A percentile compares a stretch with the other conserved stretches of the same genome.
Evolutionary conservation across 2,797 vertebrate species (phyloP).

Genomic region (Sebastes jordani): DNA sequence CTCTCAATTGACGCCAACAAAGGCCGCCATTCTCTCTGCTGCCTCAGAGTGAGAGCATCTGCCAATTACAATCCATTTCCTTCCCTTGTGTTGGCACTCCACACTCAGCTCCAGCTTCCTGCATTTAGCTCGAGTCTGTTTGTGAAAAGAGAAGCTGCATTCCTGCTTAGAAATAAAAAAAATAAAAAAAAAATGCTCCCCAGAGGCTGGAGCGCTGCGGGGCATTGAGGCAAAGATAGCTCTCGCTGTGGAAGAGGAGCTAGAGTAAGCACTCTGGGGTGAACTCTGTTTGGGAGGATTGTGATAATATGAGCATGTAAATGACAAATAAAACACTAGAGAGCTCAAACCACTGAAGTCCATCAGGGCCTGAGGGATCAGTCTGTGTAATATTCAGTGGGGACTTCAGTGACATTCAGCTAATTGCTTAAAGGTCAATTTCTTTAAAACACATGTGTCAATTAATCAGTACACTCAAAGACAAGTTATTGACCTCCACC

Average conservation of each 20-base stretch:
- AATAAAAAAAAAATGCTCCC: not conserved
- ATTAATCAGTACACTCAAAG: not conserved
- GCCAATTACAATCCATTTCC: constrained; percentile 41
- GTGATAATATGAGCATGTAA: not conserved
- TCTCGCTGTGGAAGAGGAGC: not conserved
- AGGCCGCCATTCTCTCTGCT: not conserved
- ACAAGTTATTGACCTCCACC: not conserved
- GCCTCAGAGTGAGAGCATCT: not conserved
- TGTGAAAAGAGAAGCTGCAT: constrained; percentile 16
- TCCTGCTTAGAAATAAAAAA: constrained; percentile 4
- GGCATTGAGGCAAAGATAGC: constrained; percentile 6
- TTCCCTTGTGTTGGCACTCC: not conserved
- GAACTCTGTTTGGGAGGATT: not conserved
- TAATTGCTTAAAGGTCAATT: constrained; percentile 4
- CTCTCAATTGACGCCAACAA: not conserved
- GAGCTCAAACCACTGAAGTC: not conserved
- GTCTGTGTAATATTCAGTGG: not conserved
- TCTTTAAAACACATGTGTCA: constrained; percentile 4
- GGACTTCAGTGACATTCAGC: not conserved
- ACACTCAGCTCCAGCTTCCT: constrained; percentile 16
- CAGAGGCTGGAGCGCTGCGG: not conserved
- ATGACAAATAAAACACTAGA: not conserved
- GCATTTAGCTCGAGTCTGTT: constrained; percentile 16
- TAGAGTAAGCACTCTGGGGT: not conserved
- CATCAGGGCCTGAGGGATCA: not conserved